Evolutionary conservation across 2,113 vertebrate genomes (phyloP).

Genomic region (Vidua chalybeata): DNA sequence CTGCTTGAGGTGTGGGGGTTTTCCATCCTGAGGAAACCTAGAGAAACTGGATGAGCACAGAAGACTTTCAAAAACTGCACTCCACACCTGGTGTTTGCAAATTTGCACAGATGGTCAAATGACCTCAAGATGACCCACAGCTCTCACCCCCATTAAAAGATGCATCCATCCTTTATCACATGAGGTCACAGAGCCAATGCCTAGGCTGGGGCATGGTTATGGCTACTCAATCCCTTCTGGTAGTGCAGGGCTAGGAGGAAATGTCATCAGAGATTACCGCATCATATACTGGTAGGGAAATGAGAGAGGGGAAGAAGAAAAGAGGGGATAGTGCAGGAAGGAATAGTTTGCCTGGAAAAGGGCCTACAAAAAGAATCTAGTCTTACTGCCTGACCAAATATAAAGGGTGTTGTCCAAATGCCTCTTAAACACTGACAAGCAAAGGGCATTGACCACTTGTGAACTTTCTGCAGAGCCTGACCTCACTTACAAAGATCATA

Average conservation of each 20-base stretch:
- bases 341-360: neutral
- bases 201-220: neutral
- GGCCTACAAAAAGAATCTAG: no score
- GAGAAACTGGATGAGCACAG: neutral
- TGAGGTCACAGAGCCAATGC: neutral
- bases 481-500: neutral
- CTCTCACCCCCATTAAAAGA: neutral
- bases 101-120: neutral
- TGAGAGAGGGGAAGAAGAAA: neutral
- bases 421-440: neutral
- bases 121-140: neutral
- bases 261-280: neutral
- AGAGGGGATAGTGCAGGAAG: neutral
- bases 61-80: neutral
- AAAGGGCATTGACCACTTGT: neutral
- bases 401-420: neutral
- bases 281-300: neutral
- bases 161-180: neutral
- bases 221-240: neutral
- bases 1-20: neutral
- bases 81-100: neutral
- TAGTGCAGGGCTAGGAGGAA: neutral
- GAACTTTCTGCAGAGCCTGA: neutral
- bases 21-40: neutral
- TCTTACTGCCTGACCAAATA: neutral